Evolutionary conservation across 2,888 invertebrate genomes (phyloP), one percentile per base, ranked within the genome.

Genomic region (Agapostemon virescens): DNA sequence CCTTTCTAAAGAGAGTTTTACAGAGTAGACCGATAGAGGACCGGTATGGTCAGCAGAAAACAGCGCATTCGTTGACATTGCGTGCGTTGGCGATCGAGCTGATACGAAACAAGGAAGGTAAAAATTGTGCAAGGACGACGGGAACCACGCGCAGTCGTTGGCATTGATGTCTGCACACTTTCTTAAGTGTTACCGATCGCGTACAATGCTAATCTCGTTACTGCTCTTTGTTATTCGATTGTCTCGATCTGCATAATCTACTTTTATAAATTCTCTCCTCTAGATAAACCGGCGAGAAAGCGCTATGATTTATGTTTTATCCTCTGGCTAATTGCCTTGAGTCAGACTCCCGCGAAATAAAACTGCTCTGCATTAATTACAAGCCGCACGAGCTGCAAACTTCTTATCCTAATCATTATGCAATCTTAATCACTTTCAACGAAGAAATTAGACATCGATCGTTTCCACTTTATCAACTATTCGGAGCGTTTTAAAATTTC

Each of bases 91-190:
- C 58, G 75, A 72, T 52, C 70, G 71, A 36, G 15, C 11, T n/a
- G 45, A 69, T 45, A 49, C 30, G 15, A 45, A 38, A 70, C 52
- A 30, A 77, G 74, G 69, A 75, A 61, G 64, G 74, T 68, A 77
- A 71, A 74, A 69, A 52, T 78, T 69, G 66, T 70, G 76, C 87
- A 82, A 87, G 82, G 77, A 84, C 77, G 68, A 68, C 79, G 38
- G 38, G 70, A 64, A 74, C 73, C 73, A 63, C 33, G 58, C 58
- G n/a, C 45, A 74, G 72, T 69, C 61, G 70, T 74, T 85, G 77
- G 74, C 84, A 87, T 81, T 87, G 74, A 69, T 68, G 70, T 20
- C 63, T 61, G 45, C 63, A 15, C 33, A 38, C 66, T 70, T 52
- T 20, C 42, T 23, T 36, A 38, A 13, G 26, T 23, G 63, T 20